Percentiles rank a stretch among this genome's conserved stretches.
These are phyloP conservation scores for Capitulum mitella DNA, from an alignment of 2,888 invertebrate genomes.

Conservation along the genomic window DNA sequence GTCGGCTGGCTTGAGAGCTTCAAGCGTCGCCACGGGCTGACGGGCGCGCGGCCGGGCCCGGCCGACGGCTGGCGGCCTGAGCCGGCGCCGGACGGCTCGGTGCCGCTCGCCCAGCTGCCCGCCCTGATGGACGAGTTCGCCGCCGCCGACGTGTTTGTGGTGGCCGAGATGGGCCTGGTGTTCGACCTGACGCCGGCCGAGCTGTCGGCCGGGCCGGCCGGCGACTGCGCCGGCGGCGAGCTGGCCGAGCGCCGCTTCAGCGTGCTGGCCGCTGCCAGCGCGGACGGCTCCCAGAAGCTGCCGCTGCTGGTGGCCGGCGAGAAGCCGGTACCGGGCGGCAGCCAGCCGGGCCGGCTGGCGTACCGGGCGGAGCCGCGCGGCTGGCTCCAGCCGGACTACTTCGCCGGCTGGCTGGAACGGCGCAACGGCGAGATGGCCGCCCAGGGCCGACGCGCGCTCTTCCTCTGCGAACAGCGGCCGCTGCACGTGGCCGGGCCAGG, in stretches of 20 bases:
- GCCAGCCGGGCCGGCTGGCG: not conserved
- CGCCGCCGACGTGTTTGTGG: conserved; percentile 7
- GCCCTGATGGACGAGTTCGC: not conserved
- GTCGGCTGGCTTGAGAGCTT: conserved; percentile 1
- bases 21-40: not conserved
- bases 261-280: not conserved
- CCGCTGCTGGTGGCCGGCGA: not conserved
- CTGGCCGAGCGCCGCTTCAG: not conserved
- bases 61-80: not conserved
- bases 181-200: conserved; percentile 4
- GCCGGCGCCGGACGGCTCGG: not conserved
- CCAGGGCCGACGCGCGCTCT: not conserved
- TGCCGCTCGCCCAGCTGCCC: conserved; percentile 1
- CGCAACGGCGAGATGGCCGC: conserved; percentile 1
- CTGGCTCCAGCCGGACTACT: conserved; percentile 1
- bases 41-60: not conserved
- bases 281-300: conserved; percentile 13
- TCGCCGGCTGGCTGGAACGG: not conserved
- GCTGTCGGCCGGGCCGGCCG: not conserved
- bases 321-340: not conserved
- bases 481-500: not conserved
- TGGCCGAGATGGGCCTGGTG: not conserved
- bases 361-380: not conserved
- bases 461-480: not conserved
- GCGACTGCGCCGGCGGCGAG: not conserved